A percentile compares a stretch with the other conserved stretches of the same genome.
phyloP scores from a whole-genome alignment of 2,113 vertebrate species.

The Orthonyx spaldingii region DNA sequence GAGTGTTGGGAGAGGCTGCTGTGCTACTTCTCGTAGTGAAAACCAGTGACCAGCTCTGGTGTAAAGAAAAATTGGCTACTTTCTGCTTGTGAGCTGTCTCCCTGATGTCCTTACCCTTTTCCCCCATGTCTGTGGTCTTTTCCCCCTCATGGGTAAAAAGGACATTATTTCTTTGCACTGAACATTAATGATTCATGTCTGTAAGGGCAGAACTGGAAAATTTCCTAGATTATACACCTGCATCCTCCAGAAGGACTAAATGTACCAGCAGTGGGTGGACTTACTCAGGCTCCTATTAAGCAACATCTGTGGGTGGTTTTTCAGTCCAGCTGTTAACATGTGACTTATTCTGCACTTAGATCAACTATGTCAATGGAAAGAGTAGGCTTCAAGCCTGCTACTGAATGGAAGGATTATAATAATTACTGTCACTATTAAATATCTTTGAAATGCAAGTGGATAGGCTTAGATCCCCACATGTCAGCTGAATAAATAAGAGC shows the following conservation, averaged over 20 bases:
- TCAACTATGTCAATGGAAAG: conserved; percentile 14
- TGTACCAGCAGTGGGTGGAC: conserved; percentile 54
- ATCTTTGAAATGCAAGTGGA: not conserved
- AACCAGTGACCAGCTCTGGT: not conserved
- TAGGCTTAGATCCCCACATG: not conserved
- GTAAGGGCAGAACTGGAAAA: conserved; percentile 24
- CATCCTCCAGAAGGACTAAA: conserved; percentile 35
- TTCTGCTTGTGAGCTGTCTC: not conserved
- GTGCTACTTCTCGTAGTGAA: not conserved
- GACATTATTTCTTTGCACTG: not conserved
- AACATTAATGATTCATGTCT: conserved; percentile 51
- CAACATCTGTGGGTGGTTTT: conserved; percentile 59
- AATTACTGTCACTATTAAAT: conserved; percentile 23
- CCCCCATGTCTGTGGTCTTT: not conserved
- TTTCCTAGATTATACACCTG: conserved; percentile 52
- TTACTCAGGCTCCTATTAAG: conserved; percentile 45
- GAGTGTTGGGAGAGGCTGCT: not conserved
- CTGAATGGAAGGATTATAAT: conserved; percentile 16
- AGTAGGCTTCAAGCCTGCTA: conserved; percentile 1
- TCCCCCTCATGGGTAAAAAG: not conserved
- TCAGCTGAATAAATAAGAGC: not conserved
- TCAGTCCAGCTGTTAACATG: conserved; percentile 52
- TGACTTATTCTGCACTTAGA: conserved; percentile 17
- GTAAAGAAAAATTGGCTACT: not conserved
- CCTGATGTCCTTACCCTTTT: not conserved